Evolutionary conservation across 2,888 invertebrate genomes (phyloP).

Genomic region (Lasioglossum figueresi): DNA sequence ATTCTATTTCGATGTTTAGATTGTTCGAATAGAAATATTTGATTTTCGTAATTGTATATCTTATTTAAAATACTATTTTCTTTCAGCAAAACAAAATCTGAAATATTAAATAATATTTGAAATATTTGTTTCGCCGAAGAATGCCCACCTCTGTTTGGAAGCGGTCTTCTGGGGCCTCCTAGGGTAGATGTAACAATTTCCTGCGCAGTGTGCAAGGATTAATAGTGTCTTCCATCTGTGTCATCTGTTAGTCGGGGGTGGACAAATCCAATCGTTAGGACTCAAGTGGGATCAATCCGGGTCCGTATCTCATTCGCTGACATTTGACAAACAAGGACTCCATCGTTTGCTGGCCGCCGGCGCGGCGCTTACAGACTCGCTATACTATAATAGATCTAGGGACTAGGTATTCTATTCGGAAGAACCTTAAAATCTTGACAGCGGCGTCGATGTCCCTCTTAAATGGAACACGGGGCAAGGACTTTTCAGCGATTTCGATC

Average conservation of each 20-base stretch:
- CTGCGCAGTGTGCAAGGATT: neutral
- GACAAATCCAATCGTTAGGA: constrained; percentile 4
- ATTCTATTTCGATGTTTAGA: too few relatives aligned
- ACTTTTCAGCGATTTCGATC: constrained; percentile 56
- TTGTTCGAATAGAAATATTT: too few relatives aligned
- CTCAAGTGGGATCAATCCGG: constrained; percentile 11
- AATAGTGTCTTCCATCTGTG: constrained; percentile 6
- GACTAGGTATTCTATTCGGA: neutral
- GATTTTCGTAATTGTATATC: too few relatives aligned
- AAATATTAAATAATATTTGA: too few relatives aligned
- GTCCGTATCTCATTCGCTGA: constrained; percentile 3
- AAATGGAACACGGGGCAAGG: constrained; percentile 29
- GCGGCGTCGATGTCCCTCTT: neutral
- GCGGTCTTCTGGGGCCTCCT: too few relatives aligned
- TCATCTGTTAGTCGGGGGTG: constrained; percentile 11
- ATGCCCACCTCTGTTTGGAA: too few relatives aligned
- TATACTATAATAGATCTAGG: neutral
- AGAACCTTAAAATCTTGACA: neutral
- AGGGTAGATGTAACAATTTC: constrained; percentile 4
- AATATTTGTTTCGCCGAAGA: too few relatives aligned
- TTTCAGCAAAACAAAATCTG: too few relatives aligned
- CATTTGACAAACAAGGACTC: neutral
- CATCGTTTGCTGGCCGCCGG: neutral
- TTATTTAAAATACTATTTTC: too few relatives aligned
- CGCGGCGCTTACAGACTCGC: neutral